A percentile compares a stretch with the other conserved stretches of the same genome.
These are phyloP conservation scores for Oriolus oriolus DNA, from an alignment of 2,113 vertebrate species.

Conservation along the genomic window DNA sequence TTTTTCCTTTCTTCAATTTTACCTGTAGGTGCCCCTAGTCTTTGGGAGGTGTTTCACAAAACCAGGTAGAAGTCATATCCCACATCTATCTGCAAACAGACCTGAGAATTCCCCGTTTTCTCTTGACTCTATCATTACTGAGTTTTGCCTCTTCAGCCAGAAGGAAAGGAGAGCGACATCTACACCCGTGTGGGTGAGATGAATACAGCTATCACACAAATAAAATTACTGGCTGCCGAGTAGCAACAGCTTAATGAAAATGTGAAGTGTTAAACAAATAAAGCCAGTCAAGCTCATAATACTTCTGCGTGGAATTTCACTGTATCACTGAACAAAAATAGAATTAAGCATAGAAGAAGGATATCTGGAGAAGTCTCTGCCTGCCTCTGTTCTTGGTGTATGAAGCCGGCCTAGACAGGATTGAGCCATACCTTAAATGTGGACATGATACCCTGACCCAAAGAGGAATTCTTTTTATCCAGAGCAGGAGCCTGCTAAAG, in stretches of 20 bases:
- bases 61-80: background rate
- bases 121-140: background rate
- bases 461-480: background rate
- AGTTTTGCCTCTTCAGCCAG: background rate
- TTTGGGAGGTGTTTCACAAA: background rate
- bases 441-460: background rate
- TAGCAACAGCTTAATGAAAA: conserved; percentile 69
- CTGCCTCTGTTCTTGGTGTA: background rate
- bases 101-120: background rate
- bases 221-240: conserved; percentile 60
- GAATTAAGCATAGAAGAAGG: conserved; percentile 10
- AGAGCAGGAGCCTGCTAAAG: background rate
- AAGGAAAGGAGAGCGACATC: background rate
- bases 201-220: conserved; percentile 57
- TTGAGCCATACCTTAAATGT: background rate
- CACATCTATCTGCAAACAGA: background rate
- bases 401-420: background rate
- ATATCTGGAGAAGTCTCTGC: background rate
- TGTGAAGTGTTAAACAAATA: conserved; percentile 69
- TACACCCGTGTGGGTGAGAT: background rate
- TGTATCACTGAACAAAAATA: conserved; percentile 47
- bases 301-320: conserved; percentile 48
- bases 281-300: conserved; percentile 60
- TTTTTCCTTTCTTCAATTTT: background rate
- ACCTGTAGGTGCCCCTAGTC: background rate